These are phyloP conservation scores for Perizoma flavofasciatum DNA, from an alignment of 2,888 invertebrate species.

Conservation along the genomic window DNA sequence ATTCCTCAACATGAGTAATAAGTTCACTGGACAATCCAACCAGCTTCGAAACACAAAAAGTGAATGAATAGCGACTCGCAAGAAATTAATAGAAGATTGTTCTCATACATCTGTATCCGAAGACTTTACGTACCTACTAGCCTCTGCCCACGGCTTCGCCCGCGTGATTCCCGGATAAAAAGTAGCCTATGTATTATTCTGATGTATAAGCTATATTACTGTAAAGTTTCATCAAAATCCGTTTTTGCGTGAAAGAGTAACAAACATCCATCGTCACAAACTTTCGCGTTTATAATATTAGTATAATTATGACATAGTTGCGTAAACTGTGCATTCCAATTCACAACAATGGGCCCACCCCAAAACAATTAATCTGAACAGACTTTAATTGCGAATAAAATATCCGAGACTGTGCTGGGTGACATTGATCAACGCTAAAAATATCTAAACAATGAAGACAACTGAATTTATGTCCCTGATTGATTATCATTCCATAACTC, in stretches of 20 bases:
- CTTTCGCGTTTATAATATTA: too few relatives aligned
- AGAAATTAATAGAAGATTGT: constrained; percentile 22
- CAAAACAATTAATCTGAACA: constrained; percentile 36
- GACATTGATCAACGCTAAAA: constrained; percentile 38
- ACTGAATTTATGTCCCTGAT: constrained; percentile 9
- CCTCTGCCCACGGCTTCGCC: too few relatives aligned
- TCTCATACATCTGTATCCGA: constrained; percentile 23
- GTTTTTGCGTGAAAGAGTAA: too few relatives aligned
- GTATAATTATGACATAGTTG: constrained; percentile 30
- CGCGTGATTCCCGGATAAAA: too few relatives aligned
- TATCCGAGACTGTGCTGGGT: constrained; percentile 29
- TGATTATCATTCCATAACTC: background rate
- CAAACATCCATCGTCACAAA: too few relatives aligned
- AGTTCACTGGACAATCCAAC: constrained; percentile 22
- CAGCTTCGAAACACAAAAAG: constrained; percentile 27
- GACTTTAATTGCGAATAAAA: constrained; percentile 34
- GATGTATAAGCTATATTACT: too few relatives aligned
- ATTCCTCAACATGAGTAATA: constrained; percentile 31
- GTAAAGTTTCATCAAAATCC: too few relatives aligned
- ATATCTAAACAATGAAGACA: constrained; percentile 19
- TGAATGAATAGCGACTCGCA: constrained; percentile 23
- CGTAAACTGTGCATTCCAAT: constrained; percentile 22
- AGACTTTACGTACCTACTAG: constrained; percentile 20
- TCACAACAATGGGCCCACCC: constrained; percentile 30
- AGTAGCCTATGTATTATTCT: too few relatives aligned